Evolutionary conservation across 2,113 vertebrate genomes (phyloP), one percentile per base, ranked within the genome.

Genomic region (Opisthocomus hoazin): DNA sequence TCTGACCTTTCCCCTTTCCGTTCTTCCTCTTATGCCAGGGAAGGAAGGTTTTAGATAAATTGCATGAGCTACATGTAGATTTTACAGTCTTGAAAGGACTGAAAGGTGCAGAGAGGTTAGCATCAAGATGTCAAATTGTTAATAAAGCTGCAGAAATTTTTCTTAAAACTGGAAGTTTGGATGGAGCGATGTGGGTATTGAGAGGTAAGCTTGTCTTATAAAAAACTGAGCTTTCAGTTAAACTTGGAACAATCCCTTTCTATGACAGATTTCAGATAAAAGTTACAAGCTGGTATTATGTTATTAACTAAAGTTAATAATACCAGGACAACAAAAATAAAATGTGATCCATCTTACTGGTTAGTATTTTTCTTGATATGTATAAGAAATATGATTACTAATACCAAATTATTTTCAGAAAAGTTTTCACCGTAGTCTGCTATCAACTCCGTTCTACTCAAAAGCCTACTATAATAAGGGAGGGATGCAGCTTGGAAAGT

Each of bases 61-160:
- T 99, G 29, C 96, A 97, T 58, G 77, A 95, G 76, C 94, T 98
- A 39, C 98, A 98, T 96, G 97, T 99, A 82, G 61, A 93, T 86
- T 99, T 99, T 96, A 98, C 98, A 14, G 97, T 84, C 26, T 97
- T 99, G 91, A 99, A 99, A 96, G 98, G 99, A 69, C 94, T 99
- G 84, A 97, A 84, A 92, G 98, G 97, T 46, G 97, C 98, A 63
- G 99, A 98, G 82, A 96, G 97, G 5, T 51, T 94, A 66, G 97
- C 98, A 15, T 98, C 99, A 10, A 98, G 98, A 91, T 99, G 99
- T 97, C 97, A 96, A 89, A 98, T 99, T 94, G 95, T 99, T 95
- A 99, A 99, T 75, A 94, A 98, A 97, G 99, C 99, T 13, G 97
- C 98, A 60, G 99, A 99, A 96, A 98, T 99, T 84, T 99, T 98